Evolutionary conservation across 2,888 invertebrate species (phyloP).

Genomic region (Pterobdella sp.): DNA sequence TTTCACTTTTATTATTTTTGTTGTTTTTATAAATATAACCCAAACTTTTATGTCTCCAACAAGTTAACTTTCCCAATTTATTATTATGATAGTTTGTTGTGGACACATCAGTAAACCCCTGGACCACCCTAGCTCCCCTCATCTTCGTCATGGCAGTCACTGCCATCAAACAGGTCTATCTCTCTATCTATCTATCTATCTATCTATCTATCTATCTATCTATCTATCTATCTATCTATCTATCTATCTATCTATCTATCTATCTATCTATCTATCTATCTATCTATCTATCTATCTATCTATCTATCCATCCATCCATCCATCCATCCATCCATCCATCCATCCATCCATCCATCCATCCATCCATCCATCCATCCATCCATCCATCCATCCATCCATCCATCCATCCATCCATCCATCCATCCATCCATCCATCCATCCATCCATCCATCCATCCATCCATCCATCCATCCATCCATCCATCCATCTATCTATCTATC

Average conservation of each 20-base stretch:
- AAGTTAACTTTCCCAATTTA: slow-evolving; percentile 13
- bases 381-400: neutral
- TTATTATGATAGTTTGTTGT: slow-evolving; percentile 47
- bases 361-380: neutral
- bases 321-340: neutral
- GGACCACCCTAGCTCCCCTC: slow-evolving; percentile 67
- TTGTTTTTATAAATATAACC: neutral
- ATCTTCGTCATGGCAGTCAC: slow-evolving; percentile 71
- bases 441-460: neutral
- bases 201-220: neutral
- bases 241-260: neutral
- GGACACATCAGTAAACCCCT: slow-evolving; percentile 68
- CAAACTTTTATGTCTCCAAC: neutral
- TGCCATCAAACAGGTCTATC: slow-evolving; percentile 60
- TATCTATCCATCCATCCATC: neutral
- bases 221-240: neutral
- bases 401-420: neutral
- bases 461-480: neutral
- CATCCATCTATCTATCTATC: neutral
- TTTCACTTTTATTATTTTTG: too few species aligned
- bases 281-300: neutral
- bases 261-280: neutral
- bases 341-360: neutral
- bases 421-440: slow-evolving; percentile 26
- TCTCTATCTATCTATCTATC: neutral